Evolutionary conservation across 2,797 vertebrate species (phyloP).

Genomic region (Phyllotis vaccarum): DNA sequence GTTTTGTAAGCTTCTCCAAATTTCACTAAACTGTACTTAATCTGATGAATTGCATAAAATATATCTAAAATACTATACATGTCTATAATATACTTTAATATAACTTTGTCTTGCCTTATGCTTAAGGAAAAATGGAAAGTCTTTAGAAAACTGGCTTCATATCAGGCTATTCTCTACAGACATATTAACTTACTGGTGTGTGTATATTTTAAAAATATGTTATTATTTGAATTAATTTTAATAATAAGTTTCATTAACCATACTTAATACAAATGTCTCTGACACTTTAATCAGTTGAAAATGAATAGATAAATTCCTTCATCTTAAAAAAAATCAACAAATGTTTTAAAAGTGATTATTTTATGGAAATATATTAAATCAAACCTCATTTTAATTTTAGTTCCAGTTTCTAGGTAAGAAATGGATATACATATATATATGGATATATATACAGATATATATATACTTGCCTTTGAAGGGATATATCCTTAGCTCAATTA

Average conservation of each 20-base stretch:
- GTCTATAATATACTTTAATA: constrained; percentile 5
- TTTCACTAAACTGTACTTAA: constrained; percentile 72
- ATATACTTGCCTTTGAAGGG: background rate
- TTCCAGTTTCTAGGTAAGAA: background rate
- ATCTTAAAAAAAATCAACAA: constrained; percentile 1
- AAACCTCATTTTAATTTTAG: background rate
- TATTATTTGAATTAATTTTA: background rate
- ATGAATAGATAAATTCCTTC: background rate
- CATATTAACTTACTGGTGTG: constrained; percentile 16
- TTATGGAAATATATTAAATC: background rate
- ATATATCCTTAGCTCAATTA: background rate
- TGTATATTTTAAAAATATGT: background rate
- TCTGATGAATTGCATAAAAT: constrained; percentile 68
- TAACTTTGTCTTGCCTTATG: constrained; percentile 63
- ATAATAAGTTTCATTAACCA: background rate
- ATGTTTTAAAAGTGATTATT: background rate
- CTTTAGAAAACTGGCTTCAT: constrained; percentile 34
- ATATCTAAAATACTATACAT: constrained; percentile 38
- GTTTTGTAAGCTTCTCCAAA: constrained; percentile 64
- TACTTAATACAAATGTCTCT: background rate
- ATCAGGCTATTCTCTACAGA: background rate
- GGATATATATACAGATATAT: too few species aligned
- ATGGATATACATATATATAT: background rate
- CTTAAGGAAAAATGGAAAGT: background rate
- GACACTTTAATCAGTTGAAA: background rate